Conservation (phyloP, 2,888 invertebrate genomes). For the Drosophila putrida region DNA sequence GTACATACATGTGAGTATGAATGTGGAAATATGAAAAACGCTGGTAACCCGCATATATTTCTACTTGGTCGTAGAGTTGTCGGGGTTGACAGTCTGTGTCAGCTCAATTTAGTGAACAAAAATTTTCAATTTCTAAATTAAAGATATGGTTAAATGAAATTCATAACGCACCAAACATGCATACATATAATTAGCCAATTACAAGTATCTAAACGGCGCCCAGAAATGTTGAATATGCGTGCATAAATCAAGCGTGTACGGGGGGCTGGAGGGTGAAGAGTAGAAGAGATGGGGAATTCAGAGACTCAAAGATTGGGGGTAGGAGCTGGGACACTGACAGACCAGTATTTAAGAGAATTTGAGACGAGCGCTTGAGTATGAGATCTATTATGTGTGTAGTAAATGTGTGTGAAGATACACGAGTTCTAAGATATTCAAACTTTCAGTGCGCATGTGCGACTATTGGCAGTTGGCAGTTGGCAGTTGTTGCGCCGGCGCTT, state of each 20-base stretch:
- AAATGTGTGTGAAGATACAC: constrained; percentile 5
- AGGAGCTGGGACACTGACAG: not conserved
- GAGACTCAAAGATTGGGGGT: not conserved
- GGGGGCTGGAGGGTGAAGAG: not conserved
- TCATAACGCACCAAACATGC: constrained; percentile 55
- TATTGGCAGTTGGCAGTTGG: too few species aligned
- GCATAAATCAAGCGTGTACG: constrained; percentile 1
- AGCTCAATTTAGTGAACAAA: constrained; percentile 43
- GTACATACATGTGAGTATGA: too few species aligned
- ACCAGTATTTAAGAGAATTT: too few species aligned
- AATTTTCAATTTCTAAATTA: constrained; percentile 77
- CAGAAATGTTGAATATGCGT: constrained; percentile 8
- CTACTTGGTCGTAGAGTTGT: constrained; percentile 6
- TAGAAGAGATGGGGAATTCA: not conserved
- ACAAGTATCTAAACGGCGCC: constrained; percentile 52
- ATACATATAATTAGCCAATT: constrained; percentile 73
- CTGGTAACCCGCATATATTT: constrained; percentile 57
- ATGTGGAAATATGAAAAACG: constrained; percentile 48
- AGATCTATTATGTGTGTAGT: too few species aligned
- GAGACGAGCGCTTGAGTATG: not conserved
- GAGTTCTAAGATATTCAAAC: constrained; percentile 22
- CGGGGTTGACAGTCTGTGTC: constrained; percentile 44
- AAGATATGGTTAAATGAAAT: constrained; percentile 75
- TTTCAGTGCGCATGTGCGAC: constrained; percentile 54
- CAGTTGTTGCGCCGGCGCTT: constrained; percentile 9